phyloP scores from a whole-genome alignment of 2,888 invertebrate genomes.

The Eurois occulta region DNA sequence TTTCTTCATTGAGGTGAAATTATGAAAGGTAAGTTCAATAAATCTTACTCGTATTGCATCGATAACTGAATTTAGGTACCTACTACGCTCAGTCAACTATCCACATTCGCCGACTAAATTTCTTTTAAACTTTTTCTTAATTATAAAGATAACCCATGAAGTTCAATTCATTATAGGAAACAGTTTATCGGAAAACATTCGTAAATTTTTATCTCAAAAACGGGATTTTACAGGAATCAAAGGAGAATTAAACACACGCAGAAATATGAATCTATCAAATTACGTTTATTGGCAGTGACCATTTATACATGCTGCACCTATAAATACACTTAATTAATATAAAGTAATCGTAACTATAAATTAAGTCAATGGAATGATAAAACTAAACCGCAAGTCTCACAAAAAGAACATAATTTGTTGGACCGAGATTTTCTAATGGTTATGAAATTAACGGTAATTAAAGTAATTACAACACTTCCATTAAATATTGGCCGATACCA shows the following conservation, averaged over 20 bases:
- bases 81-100: constrained; percentile 16
- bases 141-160: neutral
- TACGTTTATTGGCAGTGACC: constrained; percentile 47
- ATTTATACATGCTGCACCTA: constrained; percentile 16
- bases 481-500: constrained; percentile 42
- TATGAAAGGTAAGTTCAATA: constrained; percentile 2
- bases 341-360: neutral
- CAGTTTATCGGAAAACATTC: neutral
- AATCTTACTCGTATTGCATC: constrained; percentile 20
- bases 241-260: constrained; percentile 33
- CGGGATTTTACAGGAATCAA: neutral
- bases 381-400: constrained; percentile 15
- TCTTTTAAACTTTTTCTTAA: constrained; percentile 25
- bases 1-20: neutral
- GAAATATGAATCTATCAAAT: constrained; percentile 6
- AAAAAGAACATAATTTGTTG: constrained; percentile 18
- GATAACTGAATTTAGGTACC: constrained; percentile 17
- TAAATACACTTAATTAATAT: constrained; percentile 29
- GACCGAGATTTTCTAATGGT: constrained; percentile 37
- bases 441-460: constrained; percentile 41
- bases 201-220: constrained; percentile 16
- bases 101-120: constrained; percentile 1
- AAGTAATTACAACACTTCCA: constrained; percentile 45
- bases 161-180: neutral
- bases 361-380: constrained; percentile 45